Evolutionary conservation across 2,797 vertebrate genomes (phyloP).

Genomic region (Muscicapa striata): DNA sequence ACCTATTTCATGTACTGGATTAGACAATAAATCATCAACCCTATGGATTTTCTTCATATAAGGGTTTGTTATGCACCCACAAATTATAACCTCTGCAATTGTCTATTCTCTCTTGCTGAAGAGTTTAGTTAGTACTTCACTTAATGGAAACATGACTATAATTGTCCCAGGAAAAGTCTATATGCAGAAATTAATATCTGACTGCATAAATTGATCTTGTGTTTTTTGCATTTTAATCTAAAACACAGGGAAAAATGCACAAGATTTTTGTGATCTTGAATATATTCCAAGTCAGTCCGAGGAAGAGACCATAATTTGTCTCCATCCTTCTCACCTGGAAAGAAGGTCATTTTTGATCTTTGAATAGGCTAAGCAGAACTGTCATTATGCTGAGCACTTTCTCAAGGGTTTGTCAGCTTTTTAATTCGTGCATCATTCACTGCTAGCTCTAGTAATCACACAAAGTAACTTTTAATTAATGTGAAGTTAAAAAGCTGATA

Average conservation of each 20-base stretch:
- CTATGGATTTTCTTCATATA: neutral
- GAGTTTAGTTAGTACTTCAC: neutral
- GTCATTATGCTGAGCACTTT: neutral
- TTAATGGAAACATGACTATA: neutral
- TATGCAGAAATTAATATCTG: neutral
- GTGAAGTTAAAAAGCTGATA: constrained; percentile 8
- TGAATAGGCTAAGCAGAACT: neutral
- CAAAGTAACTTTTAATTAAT: constrained; percentile 26
- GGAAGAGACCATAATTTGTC: neutral
- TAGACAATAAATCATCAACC: neutral
- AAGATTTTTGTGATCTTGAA: neutral
- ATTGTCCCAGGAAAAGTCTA: neutral
- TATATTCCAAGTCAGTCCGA: neutral
- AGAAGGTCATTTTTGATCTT: neutral
- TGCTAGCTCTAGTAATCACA: neutral
- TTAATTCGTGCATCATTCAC: constrained; percentile 4
- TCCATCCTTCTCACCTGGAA: neutral
- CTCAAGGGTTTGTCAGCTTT: neutral
- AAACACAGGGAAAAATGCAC: neutral
- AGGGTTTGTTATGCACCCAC: neutral
- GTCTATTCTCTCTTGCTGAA: neutral
- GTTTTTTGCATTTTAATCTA: neutral
- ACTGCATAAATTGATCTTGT: neutral
- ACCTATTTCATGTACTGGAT: neutral
- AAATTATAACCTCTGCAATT: neutral